Percentiles rank a stretch among this genome's conserved stretches.
Evolutionary conservation across 2,888 invertebrate genomes (phyloP).

Genomic region (Erebia ligea): DNA sequence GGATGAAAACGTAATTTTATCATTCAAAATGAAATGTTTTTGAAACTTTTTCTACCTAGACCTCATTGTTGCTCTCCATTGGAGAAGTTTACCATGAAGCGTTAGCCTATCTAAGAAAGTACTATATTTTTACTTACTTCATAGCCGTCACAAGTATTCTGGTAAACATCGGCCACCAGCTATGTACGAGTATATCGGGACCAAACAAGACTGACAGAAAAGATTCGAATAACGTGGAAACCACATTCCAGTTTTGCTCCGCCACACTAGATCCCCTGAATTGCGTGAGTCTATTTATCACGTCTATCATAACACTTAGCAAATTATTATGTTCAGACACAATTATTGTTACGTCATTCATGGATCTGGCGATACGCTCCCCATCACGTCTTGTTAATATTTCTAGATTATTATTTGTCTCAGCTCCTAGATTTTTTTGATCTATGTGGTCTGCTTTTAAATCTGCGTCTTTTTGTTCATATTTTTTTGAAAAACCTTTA

Average conservation of each 20-base stretch:
- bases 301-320: slow-evolving; percentile 11
- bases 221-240: neutral
- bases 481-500: neutral
- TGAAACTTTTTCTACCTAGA: too few species aligned
- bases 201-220: slow-evolving; percentile 33
- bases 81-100: too few species aligned
- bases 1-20: too few species aligned
- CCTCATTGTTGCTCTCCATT: too few species aligned
- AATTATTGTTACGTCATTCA: neutral
- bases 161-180: slow-evolving; percentile 30
- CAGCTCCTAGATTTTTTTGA: neutral
- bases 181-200: slow-evolving; percentile 16
- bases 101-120: neutral
- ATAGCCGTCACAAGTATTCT: slow-evolving; percentile 21
- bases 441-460: neutral
- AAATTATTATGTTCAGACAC: slow-evolving; percentile 10
- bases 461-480: neutral
- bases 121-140: slow-evolving; percentile 25
- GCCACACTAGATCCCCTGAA: neutral
- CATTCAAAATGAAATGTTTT: too few species aligned
- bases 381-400: neutral
- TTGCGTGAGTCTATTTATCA: slow-evolving; percentile 6
- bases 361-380: slow-evolving; percentile 5
- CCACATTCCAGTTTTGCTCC: neutral
- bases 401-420: neutral